phyloP scores from a whole-genome alignment of 2,113 vertebrate species.

The Hipposideros armiger region DNA sequence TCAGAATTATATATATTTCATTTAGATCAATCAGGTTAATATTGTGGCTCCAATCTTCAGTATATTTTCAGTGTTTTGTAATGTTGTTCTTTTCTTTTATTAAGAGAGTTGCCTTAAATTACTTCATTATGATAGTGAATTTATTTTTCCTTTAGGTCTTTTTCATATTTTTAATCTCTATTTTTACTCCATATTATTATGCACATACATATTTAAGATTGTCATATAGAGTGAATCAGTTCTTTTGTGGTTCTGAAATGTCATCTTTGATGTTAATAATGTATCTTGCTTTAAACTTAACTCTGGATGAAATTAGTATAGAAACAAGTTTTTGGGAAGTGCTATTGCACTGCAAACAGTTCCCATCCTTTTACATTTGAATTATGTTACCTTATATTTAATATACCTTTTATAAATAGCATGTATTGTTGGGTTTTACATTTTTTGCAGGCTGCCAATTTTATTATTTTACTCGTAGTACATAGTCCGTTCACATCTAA shows the following conservation, averaged over 20 bases:
- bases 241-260: not conserved
- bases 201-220: not conserved
- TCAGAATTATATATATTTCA: not conserved
- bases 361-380: not conserved
- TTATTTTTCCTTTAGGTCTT: not conserved
- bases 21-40: not conserved
- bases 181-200: not conserved
- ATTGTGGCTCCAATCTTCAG: not conserved
- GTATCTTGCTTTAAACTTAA: not conserved
- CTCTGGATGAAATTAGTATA: not conserved
- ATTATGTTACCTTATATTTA: not conserved
- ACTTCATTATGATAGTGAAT: not conserved
- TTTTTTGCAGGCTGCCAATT: not conserved
- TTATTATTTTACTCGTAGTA: not conserved
- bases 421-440: not conserved
- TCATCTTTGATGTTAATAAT: not conserved
- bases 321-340: not conserved
- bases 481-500: not conserved
- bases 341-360: not conserved
- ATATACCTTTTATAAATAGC: not conserved
- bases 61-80: not conserved
- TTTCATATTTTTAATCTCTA: not conserved
- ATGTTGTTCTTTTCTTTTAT: not conserved
- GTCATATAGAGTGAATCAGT: not conserved
- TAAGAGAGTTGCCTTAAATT: not conserved